Evolutionary conservation across 2,888 invertebrate genomes (phyloP).

Genomic region (Epinotia brunnichana): DNA sequence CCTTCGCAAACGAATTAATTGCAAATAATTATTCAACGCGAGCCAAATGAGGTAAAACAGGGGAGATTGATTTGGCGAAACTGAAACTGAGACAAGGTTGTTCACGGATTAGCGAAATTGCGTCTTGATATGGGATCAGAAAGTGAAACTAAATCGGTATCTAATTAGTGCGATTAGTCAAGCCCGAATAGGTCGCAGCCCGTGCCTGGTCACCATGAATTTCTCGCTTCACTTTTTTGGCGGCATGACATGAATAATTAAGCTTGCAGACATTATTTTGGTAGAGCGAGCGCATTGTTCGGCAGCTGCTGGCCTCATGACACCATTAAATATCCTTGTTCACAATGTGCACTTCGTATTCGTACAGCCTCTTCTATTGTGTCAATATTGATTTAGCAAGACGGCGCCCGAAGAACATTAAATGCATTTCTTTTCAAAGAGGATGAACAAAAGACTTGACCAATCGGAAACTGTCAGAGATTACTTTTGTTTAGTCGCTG

Average conservation of each 20-base stretch:
- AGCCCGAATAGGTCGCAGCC: constrained; percentile 65
- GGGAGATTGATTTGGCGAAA: constrained; percentile 52
- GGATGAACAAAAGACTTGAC: constrained; percentile 50
- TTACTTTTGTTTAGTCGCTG: constrained; percentile 44
- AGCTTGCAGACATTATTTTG: constrained; percentile 56
- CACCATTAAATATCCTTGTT: constrained; percentile 70
- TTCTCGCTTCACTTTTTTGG: constrained; percentile 68
- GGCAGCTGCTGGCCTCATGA: constrained; percentile 67
- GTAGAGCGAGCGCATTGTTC: constrained; percentile 63
- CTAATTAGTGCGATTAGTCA: constrained; percentile 72
- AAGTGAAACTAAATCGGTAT: constrained; percentile 72
- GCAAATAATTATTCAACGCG: constrained; percentile 51
- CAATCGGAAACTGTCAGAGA: constrained; percentile 30
- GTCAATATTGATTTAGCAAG: constrained; percentile 54
- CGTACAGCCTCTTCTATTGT: constrained; percentile 49
- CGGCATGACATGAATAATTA: constrained; percentile 73
- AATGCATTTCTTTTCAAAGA: constrained; percentile 30
- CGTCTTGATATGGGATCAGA: constrained; percentile 60
- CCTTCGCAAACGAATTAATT: constrained; percentile 52
- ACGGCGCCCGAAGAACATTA: constrained; percentile 51
- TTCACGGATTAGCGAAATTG: constrained; percentile 61
- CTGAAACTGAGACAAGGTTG: constrained; percentile 64
- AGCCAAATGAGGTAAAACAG: constrained; percentile 46
- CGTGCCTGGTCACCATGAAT: constrained; percentile 60
- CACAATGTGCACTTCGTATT: constrained; percentile 46